Evolutionary conservation across 2,888 invertebrate genomes (phyloP).

Genomic region (Andrena dorsata): DNA sequence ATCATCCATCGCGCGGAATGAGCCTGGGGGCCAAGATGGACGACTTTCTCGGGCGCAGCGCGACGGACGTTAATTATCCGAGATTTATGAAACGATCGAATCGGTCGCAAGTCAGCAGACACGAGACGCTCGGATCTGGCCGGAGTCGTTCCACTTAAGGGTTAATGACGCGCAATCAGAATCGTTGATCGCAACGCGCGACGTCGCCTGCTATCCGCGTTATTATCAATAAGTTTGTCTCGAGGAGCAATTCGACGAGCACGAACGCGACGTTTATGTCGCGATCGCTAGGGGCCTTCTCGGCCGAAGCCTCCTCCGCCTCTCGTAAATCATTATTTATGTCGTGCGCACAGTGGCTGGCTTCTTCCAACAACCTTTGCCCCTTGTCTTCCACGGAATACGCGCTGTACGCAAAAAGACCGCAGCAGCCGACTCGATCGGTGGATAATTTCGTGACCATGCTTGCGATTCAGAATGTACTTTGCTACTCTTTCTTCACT

Average conservation of each 20-base stretch:
- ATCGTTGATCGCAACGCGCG: slow-evolving; percentile 48
- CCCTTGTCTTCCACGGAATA: slow-evolving; percentile 7
- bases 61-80: slow-evolving; percentile 20
- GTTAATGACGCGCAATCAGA: slow-evolving; percentile 49
- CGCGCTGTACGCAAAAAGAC: no score
- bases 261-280: slow-evolving; percentile 51
- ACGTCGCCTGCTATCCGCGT: slow-evolving; percentile 53
- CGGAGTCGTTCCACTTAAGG: slow-evolving; percentile 41
- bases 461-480: no score
- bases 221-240: slow-evolving; percentile 64
- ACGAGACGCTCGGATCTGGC: slow-evolving; percentile 11
- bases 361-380: neutral
- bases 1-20: neutral
- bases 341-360: slow-evolving; percentile 37
- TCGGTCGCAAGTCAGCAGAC: neutral
- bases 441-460: no score
- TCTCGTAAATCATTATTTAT: slow-evolving; percentile 62
- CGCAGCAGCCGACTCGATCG: neutral
- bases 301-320: neutral
- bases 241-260: slow-evolving; percentile 52
- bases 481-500: no score
- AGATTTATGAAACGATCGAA: slow-evolving; percentile 37
- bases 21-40: neutral
- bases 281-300: neutral
- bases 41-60: neutral